Percentiles rank a stretch among this genome's conserved stretches.
Evolutionary conservation across 2,113 vertebrate genomes (phyloP).

Genomic region (Meles meles): DNA sequence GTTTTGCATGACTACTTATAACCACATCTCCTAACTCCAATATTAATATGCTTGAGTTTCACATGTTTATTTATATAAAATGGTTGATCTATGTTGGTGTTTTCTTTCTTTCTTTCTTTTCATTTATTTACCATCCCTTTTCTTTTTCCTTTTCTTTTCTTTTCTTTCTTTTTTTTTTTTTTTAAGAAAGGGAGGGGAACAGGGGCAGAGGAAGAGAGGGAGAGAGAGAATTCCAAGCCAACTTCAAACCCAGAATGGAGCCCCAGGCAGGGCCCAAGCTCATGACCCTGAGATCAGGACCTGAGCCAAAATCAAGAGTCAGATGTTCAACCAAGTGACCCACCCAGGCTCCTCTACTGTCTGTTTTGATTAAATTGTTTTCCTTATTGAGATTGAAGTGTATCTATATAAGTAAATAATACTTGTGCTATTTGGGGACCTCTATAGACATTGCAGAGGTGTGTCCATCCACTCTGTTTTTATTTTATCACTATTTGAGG

Average conservation of each 20-base stretch:
- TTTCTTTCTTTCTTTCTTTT: neutral
- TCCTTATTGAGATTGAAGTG: neutral
- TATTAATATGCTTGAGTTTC: neutral
- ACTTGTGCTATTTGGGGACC: neutral
- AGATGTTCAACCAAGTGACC: neutral
- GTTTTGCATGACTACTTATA: neutral
- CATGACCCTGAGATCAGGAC: neutral
- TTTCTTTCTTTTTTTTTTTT: neutral
- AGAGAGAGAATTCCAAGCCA: too few species aligned
- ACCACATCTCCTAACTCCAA: neutral
- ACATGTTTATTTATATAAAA: neutral
- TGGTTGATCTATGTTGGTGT: too few species aligned
- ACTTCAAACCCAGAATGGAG: too few species aligned
- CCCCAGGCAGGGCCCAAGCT: too few species aligned
- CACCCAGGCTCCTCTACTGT: neutral
- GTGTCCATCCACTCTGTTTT: fast-evolving
- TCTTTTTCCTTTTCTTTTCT: too few species aligned
- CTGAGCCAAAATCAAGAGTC: neutral
- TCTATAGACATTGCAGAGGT: neutral
- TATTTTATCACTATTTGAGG: neutral
- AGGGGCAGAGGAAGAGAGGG: too few species aligned
- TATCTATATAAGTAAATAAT: neutral
- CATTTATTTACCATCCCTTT: neutral
- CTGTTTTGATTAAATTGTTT: neutral
- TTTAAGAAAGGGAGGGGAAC: too few species aligned